phyloP scores from a whole-genome alignment of 2,888 invertebrate genomes.

The Disparrhopalites patrizii region DNA sequence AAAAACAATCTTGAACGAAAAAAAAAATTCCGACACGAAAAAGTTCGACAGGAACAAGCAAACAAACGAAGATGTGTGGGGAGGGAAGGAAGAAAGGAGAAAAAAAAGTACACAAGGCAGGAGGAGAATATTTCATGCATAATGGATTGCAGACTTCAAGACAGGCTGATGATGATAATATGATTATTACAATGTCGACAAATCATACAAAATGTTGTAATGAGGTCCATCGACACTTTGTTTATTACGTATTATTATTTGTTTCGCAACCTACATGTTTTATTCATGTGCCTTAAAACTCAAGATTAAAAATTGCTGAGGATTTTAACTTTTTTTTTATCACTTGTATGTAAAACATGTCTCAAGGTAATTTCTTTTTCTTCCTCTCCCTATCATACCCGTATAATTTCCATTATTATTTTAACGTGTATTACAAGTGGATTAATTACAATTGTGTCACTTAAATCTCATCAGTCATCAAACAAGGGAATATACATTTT shows the following conservation, averaged over 20 bases:
- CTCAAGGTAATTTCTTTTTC: not conserved
- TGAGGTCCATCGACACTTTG: not conserved
- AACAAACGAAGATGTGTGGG: no score
- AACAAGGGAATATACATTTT: not conserved
- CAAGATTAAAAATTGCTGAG: not conserved
- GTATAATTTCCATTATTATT: no score
- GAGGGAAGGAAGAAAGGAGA: no score
- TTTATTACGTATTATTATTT: no score
- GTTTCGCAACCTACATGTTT: not conserved
- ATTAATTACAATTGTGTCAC: no score
- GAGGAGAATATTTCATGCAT: no score
- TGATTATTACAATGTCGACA: not conserved
- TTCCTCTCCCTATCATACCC: no score
- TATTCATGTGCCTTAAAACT: not conserved
- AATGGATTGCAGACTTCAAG: not conserved
- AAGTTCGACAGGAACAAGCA: no score
- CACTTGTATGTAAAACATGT: slow-evolving; percentile 2
- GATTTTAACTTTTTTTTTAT: not conserved
- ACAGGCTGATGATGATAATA: not conserved
- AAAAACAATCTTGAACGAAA: no score
- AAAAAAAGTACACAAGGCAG: no score
- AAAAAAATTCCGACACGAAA: no score
- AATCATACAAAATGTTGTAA: not conserved
- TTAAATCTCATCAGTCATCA: not conserved
- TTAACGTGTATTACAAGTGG: no score